These are phyloP conservation scores for Aphaenogaster floridana DNA, from an alignment of 1,140 invertebrate species.

Conservation along the genomic window DNA sequence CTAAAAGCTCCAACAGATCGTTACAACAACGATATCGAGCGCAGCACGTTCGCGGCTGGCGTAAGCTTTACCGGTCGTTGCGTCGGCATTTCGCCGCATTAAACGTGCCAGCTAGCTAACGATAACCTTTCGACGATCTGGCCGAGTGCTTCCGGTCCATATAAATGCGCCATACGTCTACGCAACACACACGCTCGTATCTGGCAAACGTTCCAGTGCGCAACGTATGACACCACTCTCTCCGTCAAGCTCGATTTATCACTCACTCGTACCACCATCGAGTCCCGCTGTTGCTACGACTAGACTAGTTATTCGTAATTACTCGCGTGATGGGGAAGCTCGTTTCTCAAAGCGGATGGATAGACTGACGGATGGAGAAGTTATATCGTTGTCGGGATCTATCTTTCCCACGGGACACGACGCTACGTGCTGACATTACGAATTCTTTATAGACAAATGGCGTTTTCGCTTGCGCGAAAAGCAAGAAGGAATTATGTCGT, in stretches of 20 bases:
- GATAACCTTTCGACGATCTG: slow-evolving; percentile 49
- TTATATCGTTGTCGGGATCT: slow-evolving; percentile 69
- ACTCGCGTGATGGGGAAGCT: slow-evolving; percentile 69
- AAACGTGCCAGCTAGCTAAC: slow-evolving; percentile 28
- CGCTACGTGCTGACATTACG: slow-evolving; percentile 35
- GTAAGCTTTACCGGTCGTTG: slow-evolving; percentile 35
- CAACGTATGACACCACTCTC: slow-evolving; percentile 62
- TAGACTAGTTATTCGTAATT: slow-evolving; percentile 78
- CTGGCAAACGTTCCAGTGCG: slow-evolving; percentile 28
- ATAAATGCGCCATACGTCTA: slow-evolving; percentile 14
- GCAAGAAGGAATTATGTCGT: background rate
- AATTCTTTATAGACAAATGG: slow-evolving; percentile 48
- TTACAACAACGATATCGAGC: slow-evolving; percentile 32
- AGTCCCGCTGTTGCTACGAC: slow-evolving; percentile 60
- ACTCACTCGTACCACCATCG: slow-evolving; percentile 59
- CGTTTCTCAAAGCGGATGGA: slow-evolving; percentile 73
- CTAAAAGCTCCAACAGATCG: slow-evolving; percentile 54
- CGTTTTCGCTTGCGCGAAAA: background rate
- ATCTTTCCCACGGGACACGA: slow-evolving; percentile 17
- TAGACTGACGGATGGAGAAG: slow-evolving; percentile 57
- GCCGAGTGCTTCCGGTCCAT: slow-evolving; percentile 31
- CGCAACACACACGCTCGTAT: background rate
- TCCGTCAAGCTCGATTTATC: slow-evolving; percentile 74
- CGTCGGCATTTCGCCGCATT: slow-evolving; percentile 29
- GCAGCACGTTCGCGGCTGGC: slow-evolving; percentile 17